These are phyloP conservation scores for Ara ararauna DNA, from an alignment of 2,797 vertebrate genomes.

Conservation along the genomic window DNA sequence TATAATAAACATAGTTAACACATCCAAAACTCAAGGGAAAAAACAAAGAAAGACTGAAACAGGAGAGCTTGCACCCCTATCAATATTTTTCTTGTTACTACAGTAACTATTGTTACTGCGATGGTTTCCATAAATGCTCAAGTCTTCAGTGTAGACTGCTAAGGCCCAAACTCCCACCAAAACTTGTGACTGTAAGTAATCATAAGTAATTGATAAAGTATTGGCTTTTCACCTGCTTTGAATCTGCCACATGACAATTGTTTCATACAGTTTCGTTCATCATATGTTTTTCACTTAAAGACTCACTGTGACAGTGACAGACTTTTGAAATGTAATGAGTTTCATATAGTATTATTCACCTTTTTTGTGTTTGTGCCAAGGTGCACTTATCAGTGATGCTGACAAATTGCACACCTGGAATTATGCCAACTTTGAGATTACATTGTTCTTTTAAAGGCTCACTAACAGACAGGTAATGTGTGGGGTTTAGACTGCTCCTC, in stretches of 20 bases:
- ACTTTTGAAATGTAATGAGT: neutral
- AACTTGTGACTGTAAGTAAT: neutral
- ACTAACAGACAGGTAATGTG: neutral
- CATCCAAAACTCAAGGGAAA: neutral
- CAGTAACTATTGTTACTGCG: neutral
- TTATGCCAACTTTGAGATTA: neutral
- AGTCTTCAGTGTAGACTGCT: neutral
- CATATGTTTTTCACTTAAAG: neutral
- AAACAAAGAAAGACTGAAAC: neutral
- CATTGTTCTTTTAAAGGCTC: neutral
- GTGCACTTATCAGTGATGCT: neutral
- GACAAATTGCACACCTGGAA: neutral
- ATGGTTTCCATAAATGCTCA: neutral
- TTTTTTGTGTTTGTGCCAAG: neutral
- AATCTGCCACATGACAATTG: neutral
- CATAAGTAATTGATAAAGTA: neutral
- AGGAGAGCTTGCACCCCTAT: neutral
- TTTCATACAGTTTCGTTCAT: neutral
- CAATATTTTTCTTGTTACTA: neutral
- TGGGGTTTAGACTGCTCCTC: neutral
- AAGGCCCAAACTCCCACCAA: neutral
- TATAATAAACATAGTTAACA: neutral
- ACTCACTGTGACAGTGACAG: neutral
- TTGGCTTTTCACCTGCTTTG: neutral
- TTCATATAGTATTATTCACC: neutral